Evolutionary conservation across 2,888 invertebrate species (phyloP).

Genomic region (Lasioglossum pauxillum): DNA sequence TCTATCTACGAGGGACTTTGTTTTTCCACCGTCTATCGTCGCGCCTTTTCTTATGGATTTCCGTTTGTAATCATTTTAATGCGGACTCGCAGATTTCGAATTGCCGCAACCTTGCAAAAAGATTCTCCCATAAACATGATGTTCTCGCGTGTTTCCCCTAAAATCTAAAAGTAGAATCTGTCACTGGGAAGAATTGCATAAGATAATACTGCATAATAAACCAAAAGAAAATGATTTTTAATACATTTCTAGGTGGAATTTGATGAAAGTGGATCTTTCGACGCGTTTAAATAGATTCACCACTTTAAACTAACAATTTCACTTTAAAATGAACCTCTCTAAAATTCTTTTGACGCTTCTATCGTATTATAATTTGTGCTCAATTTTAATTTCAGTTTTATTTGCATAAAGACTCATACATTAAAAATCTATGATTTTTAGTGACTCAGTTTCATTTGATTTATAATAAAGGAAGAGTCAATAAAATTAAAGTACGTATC

Average conservation of each 20-base stretch:
- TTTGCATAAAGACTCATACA: not conserved
- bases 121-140: not conserved
- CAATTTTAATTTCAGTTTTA: not conserved
- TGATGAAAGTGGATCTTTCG: not conserved
- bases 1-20: slow-evolving; percentile 58
- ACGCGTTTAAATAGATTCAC: not conserved
- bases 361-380: not conserved
- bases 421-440: not conserved
- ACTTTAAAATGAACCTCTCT: not conserved
- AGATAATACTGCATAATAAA: not conserved
- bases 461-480: not conserved
- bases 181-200: not conserved
- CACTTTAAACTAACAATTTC: not conserved
- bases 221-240: not conserved
- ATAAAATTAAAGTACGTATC: not conserved
- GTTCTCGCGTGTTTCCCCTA: not conserved
- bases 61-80: slow-evolving; percentile 26
- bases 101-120: not conserved
- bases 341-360: not conserved
- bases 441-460: not conserved
- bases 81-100: slow-evolving; percentile 36
- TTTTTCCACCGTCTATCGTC: slow-evolving; percentile 50
- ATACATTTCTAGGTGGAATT: not conserved
- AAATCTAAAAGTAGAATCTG: not conserved
- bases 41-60: slow-evolving; percentile 16